Base-by-base conservation (phyloP, 2,888 invertebrate genomes). In the Neria commutata region DNA sequence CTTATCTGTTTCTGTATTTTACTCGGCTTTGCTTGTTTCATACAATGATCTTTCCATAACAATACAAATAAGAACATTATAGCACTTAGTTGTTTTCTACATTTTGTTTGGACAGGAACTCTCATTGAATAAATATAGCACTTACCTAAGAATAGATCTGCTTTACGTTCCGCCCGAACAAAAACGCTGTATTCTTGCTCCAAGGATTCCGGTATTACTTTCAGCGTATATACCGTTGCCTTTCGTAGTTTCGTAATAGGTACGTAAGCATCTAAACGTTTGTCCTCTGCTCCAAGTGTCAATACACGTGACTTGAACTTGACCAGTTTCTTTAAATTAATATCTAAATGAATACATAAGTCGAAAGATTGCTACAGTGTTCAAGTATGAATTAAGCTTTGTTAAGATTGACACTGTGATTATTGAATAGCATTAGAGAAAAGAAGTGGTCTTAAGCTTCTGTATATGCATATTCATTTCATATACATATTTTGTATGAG, bases 81-180 rank as follows among this genome's bases (percentile, higher is more conserved):
- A 37, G 37, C n/a, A 11, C n/a, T 37, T n/a, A 37, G 37, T 37
- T 37, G 4, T 4, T 11, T 37, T 37, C 10, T 8, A 37, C 11
- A 37, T n/a, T n/a, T 37, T 37, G 37, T 6, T 6, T n/a, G n/a
- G n/a, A n/a, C n/a, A n/a, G n/a, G n/a, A n/a, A n/a, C n/a, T n/a
- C n/a, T n/a, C n/a, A n/a, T n/a, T n/a, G n/a, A n/a, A n/a, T n/a
- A n/a, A n/a, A n/a, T n/a, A n/a, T n/a, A 51, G 37, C 46, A 68
- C 78, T 78, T 61, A 79, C 79, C 75, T 40, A 79, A 65, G 65
- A 79, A 78, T 50, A 72, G 62, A 66, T 79, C 79, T 24, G 79
- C 73, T 65, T 78, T 79, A n/a, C 79, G 75, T 59, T 79, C 79
- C 55, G 79, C 80, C 59, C 77, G 68, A 34, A 80, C 70, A 54